Percentiles rank a stretch among this genome's conserved stretches.
Evolutionary conservation across 1,140 invertebrate species (phyloP).

Genomic region (Eubasilissa regina): DNA sequence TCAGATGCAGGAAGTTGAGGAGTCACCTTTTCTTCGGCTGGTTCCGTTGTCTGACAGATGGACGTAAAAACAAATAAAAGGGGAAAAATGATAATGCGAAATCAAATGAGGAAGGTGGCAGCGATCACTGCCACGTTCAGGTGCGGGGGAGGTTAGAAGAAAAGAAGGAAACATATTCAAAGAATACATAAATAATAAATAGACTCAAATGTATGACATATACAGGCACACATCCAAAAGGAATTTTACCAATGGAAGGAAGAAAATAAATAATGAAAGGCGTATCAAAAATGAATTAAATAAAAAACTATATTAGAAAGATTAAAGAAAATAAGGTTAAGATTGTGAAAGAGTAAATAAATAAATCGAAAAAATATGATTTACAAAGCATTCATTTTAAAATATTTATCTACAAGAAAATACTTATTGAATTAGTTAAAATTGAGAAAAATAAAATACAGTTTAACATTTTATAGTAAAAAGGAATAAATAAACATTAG

Average conservation of each 20-base stretch:
- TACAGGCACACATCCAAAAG: constrained; percentile 20
- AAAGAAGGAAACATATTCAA: not conserved
- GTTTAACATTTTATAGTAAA: not conserved
- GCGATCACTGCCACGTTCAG: not conserved
- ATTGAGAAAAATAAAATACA: not conserved
- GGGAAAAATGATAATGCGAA: constrained; percentile 59
- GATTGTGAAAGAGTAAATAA: constrained; percentile 5
- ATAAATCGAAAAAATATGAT: not conserved
- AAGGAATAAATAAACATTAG: constrained; percentile 4
- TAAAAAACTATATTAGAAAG: not conserved
- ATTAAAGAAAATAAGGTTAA: constrained; percentile 5
- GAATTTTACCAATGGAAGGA: not conserved
- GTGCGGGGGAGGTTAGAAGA: not conserved
- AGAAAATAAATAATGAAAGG: not conserved
- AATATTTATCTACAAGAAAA: constrained; percentile 33
- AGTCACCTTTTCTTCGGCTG: constrained; percentile 40
- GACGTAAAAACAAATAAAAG: constrained; percentile 56
- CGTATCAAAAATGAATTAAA: not conserved
- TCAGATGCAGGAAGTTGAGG: constrained; percentile 59
- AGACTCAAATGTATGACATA: constrained; percentile 13
- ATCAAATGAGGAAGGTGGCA: constrained; percentile 50
- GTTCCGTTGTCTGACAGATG: constrained; percentile 52
- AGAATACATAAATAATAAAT: too few species aligned
- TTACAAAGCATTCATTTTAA: constrained; percentile 1
- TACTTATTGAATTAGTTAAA: not conserved